Evolutionary conservation across 2,888 invertebrate species (phyloP).

Genomic region (Brachylomia viminalis): DNA sequence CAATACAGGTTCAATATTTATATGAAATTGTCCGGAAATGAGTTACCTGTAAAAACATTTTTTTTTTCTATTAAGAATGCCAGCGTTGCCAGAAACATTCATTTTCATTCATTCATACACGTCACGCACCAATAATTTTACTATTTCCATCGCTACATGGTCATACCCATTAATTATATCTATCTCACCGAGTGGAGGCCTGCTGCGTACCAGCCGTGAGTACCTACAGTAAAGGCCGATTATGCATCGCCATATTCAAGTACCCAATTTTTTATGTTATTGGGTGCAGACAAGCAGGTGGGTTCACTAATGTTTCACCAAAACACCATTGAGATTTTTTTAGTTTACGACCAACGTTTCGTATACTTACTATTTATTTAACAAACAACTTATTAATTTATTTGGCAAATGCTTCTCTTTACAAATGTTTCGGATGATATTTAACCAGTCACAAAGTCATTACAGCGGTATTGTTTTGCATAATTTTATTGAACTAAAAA

Average conservation of each 20-base stretch:
- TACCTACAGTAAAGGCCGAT: background rate
- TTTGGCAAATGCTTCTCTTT: too few species aligned
- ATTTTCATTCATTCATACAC: conserved; percentile 23
- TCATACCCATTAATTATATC: too few species aligned
- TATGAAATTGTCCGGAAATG: background rate
- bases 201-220: background rate
- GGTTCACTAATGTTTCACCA: too few species aligned
- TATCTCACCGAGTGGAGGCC: background rate
- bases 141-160: too few species aligned
- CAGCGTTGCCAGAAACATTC: conserved; percentile 14
- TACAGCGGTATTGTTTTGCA: too few species aligned
- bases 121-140: conserved; percentile 17
- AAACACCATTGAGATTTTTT: too few species aligned
- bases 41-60: background rate
- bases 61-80: conserved; percentile 10
- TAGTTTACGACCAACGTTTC: too few species aligned
- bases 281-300: background rate
- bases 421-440: too few species aligned
- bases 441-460: too few species aligned
- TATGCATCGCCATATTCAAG: background rate
- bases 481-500: too few species aligned
- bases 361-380: too few species aligned
- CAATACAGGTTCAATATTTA: conserved; percentile 16
- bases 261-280: background rate
- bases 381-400: too few species aligned